Conservation (phyloP, 2,113 vertebrate species). For the Isurus oxyrinchus region DNA sequence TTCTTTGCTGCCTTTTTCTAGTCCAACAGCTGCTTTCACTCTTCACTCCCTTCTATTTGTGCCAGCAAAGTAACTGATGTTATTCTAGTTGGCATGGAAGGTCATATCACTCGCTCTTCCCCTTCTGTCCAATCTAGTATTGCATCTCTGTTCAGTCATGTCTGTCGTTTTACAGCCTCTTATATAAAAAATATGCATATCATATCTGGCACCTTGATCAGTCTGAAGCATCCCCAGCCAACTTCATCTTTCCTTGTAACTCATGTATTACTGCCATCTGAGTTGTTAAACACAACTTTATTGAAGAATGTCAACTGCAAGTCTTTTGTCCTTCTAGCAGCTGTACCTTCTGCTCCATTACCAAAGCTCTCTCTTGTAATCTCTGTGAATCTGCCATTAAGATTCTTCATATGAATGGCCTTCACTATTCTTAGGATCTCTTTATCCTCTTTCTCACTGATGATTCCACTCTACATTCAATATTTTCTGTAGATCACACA, state of each 20-base stretch:
- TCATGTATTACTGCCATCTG: background rate
- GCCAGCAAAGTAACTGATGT: background rate
- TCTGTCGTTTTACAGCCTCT: background rate
- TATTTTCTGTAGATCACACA: background rate
- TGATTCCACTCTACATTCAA: background rate
- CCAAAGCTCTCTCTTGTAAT: background rate
- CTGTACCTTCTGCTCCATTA: background rate
- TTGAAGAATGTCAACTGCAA: background rate
- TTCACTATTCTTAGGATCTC: background rate
- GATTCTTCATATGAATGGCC: background rate
- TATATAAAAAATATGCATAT: background rate
- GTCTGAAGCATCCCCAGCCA: background rate
- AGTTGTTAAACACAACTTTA: background rate
- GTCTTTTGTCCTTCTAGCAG: background rate
- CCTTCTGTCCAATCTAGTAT: background rate
- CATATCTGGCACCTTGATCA: background rate
- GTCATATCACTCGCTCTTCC: background rate
- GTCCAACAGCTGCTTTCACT: constrained; percentile 21
- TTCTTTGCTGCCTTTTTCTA: constrained; percentile 12
- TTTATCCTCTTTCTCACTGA: background rate
- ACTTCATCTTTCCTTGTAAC: background rate
- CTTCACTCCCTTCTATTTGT: background rate
- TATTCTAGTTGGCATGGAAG: constrained; percentile 2
- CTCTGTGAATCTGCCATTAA: background rate
- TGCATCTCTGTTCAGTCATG: background rate